Evolutionary conservation across 2,888 invertebrate species (phyloP).

Genomic region (Ernsta delagoae): DNA sequence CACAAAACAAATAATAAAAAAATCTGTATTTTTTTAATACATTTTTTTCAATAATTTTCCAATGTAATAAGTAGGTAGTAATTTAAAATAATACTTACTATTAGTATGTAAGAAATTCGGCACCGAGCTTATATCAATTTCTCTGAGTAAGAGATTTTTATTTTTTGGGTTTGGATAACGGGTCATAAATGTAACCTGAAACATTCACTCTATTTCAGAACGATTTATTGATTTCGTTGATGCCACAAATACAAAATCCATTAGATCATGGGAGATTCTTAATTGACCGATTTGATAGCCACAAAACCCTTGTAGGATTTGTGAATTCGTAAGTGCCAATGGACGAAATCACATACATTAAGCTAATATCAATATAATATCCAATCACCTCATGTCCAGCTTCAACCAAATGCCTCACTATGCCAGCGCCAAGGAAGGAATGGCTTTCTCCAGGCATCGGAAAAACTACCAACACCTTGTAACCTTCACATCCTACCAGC

Average conservation of each 20-base stretch:
- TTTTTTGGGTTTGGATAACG: neutral
- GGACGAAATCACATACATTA: no score
- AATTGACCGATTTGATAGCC: no score
- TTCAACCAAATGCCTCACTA: constrained; percentile 9
- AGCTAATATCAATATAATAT: no score
- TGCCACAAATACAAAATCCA: no score
- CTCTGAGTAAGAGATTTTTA: neutral
- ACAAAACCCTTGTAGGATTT: no score
- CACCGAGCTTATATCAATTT: constrained; percentile 3
- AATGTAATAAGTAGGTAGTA: no score
- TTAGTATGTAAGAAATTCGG: constrained; percentile 1
- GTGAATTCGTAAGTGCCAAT: no score
- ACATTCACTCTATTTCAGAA: neutral
- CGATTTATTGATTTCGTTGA: no score
- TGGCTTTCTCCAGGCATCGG: constrained; percentile 40
- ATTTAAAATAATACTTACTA: neutral
- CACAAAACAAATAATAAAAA: no score
- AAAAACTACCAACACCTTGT: constrained; percentile 42
- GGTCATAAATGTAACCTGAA: constrained; percentile 4
- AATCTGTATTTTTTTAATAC: neutral
- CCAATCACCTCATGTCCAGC: constrained; percentile 10
- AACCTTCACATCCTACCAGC: constrained; percentile 11
- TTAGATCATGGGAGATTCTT: no score
- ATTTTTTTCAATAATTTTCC: no score
- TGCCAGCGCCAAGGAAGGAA: neutral